Percentiles rank a stretch among this genome's conserved stretches.
Conservation (phyloP, 2,113 vertebrate genomes). For the Phyllopteryx taeniolatus region DNA sequence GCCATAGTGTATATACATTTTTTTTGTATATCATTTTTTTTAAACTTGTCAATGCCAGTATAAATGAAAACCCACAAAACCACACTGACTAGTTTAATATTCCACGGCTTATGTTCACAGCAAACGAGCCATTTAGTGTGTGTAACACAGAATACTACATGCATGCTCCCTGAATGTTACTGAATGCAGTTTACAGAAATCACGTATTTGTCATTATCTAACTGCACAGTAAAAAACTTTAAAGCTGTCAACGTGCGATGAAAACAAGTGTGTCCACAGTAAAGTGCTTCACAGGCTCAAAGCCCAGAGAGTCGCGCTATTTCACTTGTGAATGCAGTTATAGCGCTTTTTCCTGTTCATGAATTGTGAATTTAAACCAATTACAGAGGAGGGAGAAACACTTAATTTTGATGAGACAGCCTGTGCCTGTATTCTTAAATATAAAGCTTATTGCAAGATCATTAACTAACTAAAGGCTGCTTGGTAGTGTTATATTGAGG, state of each 20-base stretch:
- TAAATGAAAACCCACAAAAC: constrained; percentile 4
- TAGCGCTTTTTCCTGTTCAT: not conserved
- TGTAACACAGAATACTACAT: constrained; percentile 12
- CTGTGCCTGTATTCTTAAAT: constrained; percentile 16
- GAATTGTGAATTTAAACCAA: constrained; percentile 15
- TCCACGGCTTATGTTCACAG: not conserved
- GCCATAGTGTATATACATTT: not conserved
- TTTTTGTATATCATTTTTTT: not conserved
- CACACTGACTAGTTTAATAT: not conserved
- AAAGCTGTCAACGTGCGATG: constrained; percentile 50
- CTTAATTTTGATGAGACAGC: constrained; percentile 13
- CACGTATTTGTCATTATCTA: constrained; percentile 9
- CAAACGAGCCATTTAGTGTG: not conserved
- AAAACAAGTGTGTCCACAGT: constrained; percentile 42
- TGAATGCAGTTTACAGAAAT: constrained; percentile 30
- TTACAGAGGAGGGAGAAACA: constrained; percentile 11
- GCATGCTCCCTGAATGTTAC: constrained; percentile 45
- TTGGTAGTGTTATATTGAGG: not conserved
- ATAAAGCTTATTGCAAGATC: constrained; percentile 3
- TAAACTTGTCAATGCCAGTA: not conserved
- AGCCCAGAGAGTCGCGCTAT: constrained; percentile 34
- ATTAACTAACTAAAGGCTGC: not conserved
- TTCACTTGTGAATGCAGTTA: constrained; percentile 30
- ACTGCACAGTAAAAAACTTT: constrained; percentile 20
- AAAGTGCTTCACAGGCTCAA: constrained; percentile 61